Evolutionary conservation across 2,797 vertebrate species (phyloP).

Genomic region (Urocyon cinereoargenteus): DNA sequence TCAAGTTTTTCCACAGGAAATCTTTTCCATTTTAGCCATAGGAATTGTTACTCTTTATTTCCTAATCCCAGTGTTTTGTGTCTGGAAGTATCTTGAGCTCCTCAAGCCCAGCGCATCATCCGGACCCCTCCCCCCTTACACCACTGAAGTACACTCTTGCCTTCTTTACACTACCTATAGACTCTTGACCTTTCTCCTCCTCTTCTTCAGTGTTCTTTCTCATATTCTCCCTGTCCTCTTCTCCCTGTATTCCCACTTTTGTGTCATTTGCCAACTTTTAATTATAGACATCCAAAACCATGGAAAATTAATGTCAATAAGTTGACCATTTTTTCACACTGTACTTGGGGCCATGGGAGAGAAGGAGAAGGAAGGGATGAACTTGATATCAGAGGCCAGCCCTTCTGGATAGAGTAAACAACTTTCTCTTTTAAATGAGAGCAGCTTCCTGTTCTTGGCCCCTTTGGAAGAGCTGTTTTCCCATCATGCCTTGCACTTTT

Average conservation of each 20-base stretch:
- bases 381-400: neutral
- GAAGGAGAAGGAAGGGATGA: neutral
- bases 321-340: neutral
- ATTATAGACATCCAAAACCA: neutral
- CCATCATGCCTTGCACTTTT: neutral
- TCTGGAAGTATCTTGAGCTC: slow-evolving; percentile 56
- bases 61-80: slow-evolving; percentile 55
- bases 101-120: neutral
- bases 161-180: neutral
- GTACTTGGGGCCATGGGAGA: neutral
- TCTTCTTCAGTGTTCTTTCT: neutral
- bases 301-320: neutral
- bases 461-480: neutral
- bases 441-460: neutral
- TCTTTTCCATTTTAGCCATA: slow-evolving; percentile 59
- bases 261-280: neutral
- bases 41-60: slow-evolving; percentile 63
- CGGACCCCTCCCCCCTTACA: neutral
- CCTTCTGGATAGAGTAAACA: neutral
- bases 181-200: neutral
- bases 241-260: neutral
- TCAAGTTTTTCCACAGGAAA: slow-evolving; percentile 65
- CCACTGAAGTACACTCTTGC: neutral
- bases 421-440: neutral
- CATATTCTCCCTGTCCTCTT: neutral